Base-by-base conservation (phyloP, 2,797 vertebrate genomes). In the Geotrypetes seraphini region DNA sequence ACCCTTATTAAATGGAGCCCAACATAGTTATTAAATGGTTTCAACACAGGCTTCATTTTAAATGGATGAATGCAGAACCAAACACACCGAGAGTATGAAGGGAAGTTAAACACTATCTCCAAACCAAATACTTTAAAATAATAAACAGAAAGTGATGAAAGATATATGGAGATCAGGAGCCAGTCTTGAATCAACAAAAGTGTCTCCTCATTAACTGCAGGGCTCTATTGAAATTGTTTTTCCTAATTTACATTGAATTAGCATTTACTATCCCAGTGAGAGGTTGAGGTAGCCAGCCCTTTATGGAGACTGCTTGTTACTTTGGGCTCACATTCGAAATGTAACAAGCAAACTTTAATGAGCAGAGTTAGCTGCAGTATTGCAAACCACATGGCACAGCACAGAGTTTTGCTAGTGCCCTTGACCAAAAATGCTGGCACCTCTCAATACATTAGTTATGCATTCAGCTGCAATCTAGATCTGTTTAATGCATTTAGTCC, bases 401-500 rank as follows among this genome's bases (percentile, higher is more conserved):
- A n/a, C n/a, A n/a, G n/a, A n/a, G n/a, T n/a, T n/a, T n/a, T n/a
- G n/a, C n/a, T 22, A 31, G 37, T 32, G 58, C 47, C 55, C 66
- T 36, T 45, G 12, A 32, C 60, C 56, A 28, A 38, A n/a, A 53
- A 58, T 46, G 60, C 49, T 31, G 19, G 12, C 63, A 43, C 31
- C 62, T 34, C 47, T 42, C 38, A 67, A 60, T 32, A 57, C n/a
- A 7, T 21, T 53, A 53, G 81, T 82, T 75, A 52, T 63, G 66
- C 65, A 39, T 53, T 61, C 47, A 1, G 47, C 12, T 1, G 5
- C 34, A 53, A 57, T 39, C 23, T 10, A 33, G 66, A 62, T 35
- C 43, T 22, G 54, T 54, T 68, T 75, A 75, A 78, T 17, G 7
- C 36, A 75, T 84, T 85, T 77, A 77, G 81, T 37, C 70, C 39